phyloP scores from a whole-genome alignment of 2,797 vertebrate genomes.

The Chlorospingus flavigularis region DNA sequence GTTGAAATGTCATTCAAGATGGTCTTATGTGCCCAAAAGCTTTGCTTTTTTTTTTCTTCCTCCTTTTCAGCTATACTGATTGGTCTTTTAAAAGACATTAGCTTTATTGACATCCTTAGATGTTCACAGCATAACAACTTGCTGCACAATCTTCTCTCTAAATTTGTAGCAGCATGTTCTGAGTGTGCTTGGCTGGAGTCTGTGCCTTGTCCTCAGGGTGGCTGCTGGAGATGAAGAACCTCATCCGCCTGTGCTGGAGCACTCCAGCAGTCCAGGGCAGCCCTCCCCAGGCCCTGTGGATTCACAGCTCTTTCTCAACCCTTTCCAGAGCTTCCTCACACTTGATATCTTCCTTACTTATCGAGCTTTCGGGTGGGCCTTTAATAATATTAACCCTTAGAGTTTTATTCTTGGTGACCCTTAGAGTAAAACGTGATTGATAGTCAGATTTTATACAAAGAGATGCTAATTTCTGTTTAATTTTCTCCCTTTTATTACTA shows the following conservation, averaged over 20 bases:
- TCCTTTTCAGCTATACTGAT: not conserved
- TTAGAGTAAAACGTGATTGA: not conserved
- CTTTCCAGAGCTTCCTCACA: not conserved
- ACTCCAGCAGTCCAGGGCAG: not conserved
- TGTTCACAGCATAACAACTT: not conserved
- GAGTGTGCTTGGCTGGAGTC: not conserved
- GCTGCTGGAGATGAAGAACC: not conserved
- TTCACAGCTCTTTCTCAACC: not conserved
- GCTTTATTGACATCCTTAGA: not conserved
- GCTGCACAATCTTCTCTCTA: not conserved
- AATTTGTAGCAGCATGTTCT: not conserved
- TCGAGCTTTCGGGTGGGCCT: not conserved
- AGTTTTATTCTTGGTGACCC: not conserved
- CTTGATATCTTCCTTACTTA: not conserved
- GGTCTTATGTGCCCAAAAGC: not conserved
- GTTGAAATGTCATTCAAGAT: not conserved
- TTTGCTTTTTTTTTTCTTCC: not conserved
- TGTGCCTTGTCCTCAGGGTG: not conserved
- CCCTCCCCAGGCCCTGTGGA: not conserved
- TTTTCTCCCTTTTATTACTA: constrained; percentile 72
- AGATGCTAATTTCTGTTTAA: constrained; percentile 62
- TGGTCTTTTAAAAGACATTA: not conserved
- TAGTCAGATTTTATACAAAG: constrained; percentile 38
- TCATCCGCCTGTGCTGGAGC: fast-evolving
- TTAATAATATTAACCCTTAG: not conserved